Evolutionary conservation across 2,888 invertebrate species (phyloP), one percentile per base, ranked within the genome.

Genomic region (Ophonus ardosiacus): DNA sequence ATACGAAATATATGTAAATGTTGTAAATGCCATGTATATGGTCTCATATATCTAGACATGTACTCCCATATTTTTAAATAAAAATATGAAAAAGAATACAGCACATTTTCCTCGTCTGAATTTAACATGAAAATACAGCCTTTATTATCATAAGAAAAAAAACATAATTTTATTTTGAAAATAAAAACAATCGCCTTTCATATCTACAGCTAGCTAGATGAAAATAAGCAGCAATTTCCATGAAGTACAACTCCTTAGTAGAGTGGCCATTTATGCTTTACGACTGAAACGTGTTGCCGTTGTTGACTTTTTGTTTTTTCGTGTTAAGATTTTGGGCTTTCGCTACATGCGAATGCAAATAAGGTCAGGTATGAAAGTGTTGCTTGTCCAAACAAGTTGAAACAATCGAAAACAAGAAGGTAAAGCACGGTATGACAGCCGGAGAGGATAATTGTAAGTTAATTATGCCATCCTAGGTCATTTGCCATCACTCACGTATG

Each of bases 301-400:
- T 56, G 31, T 76, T 76, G 43, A 56, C 21, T 76, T 56, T 56
- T 78, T 78, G 56, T 78, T 59, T 78, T 59, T 78, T 59, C 15
- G 8, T 78, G 57, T 78, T 40, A 57, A 59, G 56, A 24, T 78
- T 78, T 78, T 57, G 56, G 59, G 78, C 78, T 78, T 78, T 78
- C 78, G 78, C 78, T 78, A 51, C 43, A 51, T 51, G 31, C 38
- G 76, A n/a, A 76, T 56, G 78, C 78, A 78, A 78, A 78, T 78
- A 78, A 78, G 78, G 78, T 78, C 78, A 76, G 76, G 78, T 57
- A 78, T 59, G 71, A 78, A 57, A 78, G 78, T 78, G 24, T 56
- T 56, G 78, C 59, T 31, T 59, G 78, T 78, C 78, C 57, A 78
- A 78, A 78, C 78, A 78, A 78, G 57, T 78, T 78, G 59, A 57